Conservation (phyloP, 1,140 invertebrate species). For the Pseudomyrmex sp. region DNA sequence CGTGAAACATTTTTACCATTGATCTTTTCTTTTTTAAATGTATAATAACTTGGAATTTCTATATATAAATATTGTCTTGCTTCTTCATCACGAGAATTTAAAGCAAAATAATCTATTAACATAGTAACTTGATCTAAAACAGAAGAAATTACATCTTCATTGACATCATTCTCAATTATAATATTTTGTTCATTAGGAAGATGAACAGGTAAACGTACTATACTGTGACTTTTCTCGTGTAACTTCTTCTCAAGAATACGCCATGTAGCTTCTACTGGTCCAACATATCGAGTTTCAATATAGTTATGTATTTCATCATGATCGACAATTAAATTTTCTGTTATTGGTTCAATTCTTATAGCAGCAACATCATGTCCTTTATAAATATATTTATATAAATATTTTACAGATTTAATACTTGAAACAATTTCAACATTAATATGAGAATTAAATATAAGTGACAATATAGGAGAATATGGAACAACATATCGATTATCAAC, state of each 20-base stretch:
- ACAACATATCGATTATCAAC: background rate
- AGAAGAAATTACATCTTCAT: background rate
- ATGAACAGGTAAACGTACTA: too few species aligned
- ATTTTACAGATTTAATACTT: too few species aligned
- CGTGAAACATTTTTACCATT: background rate
- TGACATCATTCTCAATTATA: background rate
- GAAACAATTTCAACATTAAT: too few species aligned
- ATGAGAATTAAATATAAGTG: too few species aligned
- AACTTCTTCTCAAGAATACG: too few species aligned
- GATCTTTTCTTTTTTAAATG: background rate
- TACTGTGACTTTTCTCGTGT: too few species aligned
- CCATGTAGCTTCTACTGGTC: too few species aligned
- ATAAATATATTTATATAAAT: background rate
- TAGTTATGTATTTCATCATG: too few species aligned
- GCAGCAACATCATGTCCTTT: too few species aligned
- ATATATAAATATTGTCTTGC: constrained; percentile 2
- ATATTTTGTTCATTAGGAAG: background rate
- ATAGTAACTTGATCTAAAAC: constrained; percentile 3
- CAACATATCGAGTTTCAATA: too few species aligned
- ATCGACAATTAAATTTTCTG: background rate
- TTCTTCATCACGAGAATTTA: background rate
- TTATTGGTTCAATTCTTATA: too few species aligned
- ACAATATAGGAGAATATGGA: too few species aligned
- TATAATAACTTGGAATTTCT: background rate
- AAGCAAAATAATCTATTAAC: constrained; percentile 5